Evolutionary conservation across 2,888 invertebrate species (phyloP), one percentile per base, ranked within the genome.

Genomic region (Sarcophaga subvicina): DNA sequence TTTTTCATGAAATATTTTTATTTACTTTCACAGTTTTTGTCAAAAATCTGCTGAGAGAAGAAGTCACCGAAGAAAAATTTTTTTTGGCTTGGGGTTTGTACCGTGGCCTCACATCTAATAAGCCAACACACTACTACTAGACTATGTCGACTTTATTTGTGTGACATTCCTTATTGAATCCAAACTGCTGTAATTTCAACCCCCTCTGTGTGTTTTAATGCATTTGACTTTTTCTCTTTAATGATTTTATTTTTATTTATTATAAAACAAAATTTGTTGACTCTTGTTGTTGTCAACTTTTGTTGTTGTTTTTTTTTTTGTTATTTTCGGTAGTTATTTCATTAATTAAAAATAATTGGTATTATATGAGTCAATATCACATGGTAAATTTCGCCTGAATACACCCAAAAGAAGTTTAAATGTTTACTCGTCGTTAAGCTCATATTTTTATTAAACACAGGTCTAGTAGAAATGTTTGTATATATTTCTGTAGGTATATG

Each of bases 261-360:
- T 37, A 75, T 85, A 64, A 54, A 8, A 20, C 27, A 62, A 11
- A 62, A 5, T 25, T 80, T n/a, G 27, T 75, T 73, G 10, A 54
- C 6, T 20, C 5, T 22, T 63, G 11, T 54, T 63, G n/a, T 37
- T 49, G 47, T 47, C 80, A 78, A 60, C 66, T 77, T 45, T 70
- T 49, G 22, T 22, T 78, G n/a, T 70, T 67, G 20, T 17, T 72
- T 78, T 14, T 10, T 69, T 66, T 25, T 27, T 69, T 27, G 69
- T 25, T 63, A 5, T 70, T 82, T 82, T 77, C 64, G 59, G 77
- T 80, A 84, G 73, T 76, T 73, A 83, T 83, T 88, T 88, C 72
- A 76, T 81, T 88, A 86, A 86, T 88, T 86, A 86, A 88, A 88
- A 86, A 81, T 88, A 86, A 86, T 88, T 86, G 79, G 20, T 69